Base-by-base conservation (phyloP, 2,113 vertebrate species). In the Sylvietta virens region DNA sequence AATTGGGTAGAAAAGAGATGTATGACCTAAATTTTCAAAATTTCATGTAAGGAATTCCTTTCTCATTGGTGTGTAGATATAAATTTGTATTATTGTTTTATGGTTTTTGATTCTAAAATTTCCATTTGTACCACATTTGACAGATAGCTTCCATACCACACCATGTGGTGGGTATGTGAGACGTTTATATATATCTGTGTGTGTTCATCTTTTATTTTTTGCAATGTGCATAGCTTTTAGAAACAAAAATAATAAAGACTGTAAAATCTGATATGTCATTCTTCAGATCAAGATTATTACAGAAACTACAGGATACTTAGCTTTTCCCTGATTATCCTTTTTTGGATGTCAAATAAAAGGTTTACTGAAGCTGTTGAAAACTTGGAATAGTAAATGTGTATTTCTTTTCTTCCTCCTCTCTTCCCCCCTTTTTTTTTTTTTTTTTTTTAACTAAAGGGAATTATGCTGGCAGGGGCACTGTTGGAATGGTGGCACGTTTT, bases 401-500 rank as follows among this genome's bases (percentile, higher is more conserved):
- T 67, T 60, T 80, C 14, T 57, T 80, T 20, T 77, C 13, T 58
- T 39, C 3, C 5, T 12, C 1, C 1, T 23, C 3, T 30, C 4
- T 12, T 30, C 2, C 6, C 6, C 2, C 37, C 13, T 6, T 7
- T 7, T 14, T 16, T 39, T 82, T 37, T 18, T 74, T 7, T 69
- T 74, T 39, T 47, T 18, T 70, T 10, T 76, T 56, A 62, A 44
- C n/a, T 67, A 13, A 77, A 99, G 99, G 99, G 79, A 99, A 99
- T 97, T 99, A 99, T 92, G 98, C 98, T 97, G 99, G 99, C 21
- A 98, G 99, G 37, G 99, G 99, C 71, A 99, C 99, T 62, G 98
- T 98, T 33, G 99, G 99, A 78, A 99, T 99, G 99, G 99, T 99
- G 90, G 99, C 99, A 86, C 98, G 99, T 78, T 99, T 99, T 74